phyloP scores from a whole-genome alignment of 2,888 invertebrate species.

The Oxycera nigricornis region DNA sequence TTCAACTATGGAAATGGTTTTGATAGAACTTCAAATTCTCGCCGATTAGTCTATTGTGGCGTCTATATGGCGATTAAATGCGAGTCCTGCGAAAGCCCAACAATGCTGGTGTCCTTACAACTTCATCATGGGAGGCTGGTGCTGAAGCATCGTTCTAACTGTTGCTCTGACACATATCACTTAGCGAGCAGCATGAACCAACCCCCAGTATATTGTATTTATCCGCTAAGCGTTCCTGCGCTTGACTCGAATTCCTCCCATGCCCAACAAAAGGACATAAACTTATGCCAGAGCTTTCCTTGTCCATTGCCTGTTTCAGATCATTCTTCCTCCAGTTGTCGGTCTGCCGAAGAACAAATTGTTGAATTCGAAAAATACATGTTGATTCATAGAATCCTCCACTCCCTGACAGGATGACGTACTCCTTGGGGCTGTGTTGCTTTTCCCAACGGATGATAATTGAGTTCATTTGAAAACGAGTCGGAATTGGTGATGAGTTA shows the following conservation, averaged over 20 bases:
- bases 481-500: background rate
- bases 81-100: background rate
- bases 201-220: background rate
- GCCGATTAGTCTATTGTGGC: background rate
- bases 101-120: background rate
- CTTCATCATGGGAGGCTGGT: background rate
- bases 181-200: background rate
- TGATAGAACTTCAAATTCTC: background rate
- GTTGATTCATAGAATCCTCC: background rate
- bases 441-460: background rate
- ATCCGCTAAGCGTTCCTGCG: background rate
- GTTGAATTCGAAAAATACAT: conserved; percentile 3
- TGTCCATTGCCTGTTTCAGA: background rate
- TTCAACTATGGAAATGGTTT: background rate
- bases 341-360: background rate
- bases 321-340: background rate
- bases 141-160: background rate
- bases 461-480: background rate
- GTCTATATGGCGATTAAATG: background rate
- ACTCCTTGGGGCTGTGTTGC: background rate
- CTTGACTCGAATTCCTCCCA: background rate
- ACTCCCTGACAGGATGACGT: background rate
- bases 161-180: background rate
- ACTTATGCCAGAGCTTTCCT: background rate
- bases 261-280: background rate